These are phyloP conservation scores for Andrena fulva DNA, from an alignment of 2,888 invertebrate genomes.

Conservation along the genomic window DNA sequence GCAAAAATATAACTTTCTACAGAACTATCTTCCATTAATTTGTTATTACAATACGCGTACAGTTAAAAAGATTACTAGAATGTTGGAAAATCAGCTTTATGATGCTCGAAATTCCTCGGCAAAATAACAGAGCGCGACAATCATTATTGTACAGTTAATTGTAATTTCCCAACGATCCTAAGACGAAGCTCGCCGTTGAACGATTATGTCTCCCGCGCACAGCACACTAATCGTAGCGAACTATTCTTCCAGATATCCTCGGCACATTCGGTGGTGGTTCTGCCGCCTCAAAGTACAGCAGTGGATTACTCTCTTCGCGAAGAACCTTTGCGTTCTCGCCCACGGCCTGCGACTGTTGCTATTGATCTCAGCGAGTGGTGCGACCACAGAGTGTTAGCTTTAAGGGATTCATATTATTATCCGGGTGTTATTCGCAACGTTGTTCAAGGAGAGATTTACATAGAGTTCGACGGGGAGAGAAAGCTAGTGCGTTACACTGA, in stretches of 20 bases:
- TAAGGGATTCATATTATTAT: conserved; percentile 92
- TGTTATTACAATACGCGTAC: too few species aligned
- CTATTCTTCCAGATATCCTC: conserved; percentile 73
- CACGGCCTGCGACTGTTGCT: conserved; percentile 81
- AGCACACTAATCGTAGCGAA: background rate
- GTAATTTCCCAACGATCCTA: too few species aligned
- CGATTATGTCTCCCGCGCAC: background rate
- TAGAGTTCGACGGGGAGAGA: conserved; percentile 93
- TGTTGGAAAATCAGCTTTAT: too few species aligned
- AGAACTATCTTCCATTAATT: too few species aligned
- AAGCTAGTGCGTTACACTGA: conserved; percentile 90
- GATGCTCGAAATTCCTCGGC: too few species aligned
- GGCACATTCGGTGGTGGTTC: conserved; percentile 81
- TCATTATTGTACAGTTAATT: too few species aligned
- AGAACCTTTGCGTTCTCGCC: conserved; percentile 81
- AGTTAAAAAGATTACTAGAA: too few species aligned
- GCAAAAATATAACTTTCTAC: too few species aligned
- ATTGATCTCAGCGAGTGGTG: conserved; percentile 97
- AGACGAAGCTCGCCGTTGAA: background rate
- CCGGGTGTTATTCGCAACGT: conserved; percentile 95
- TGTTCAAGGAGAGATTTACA: conserved; percentile 89
- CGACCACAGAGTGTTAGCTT: conserved; percentile 96
- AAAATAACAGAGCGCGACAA: too few species aligned
- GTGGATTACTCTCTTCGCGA: conserved; percentile 87
- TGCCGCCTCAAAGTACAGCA: conserved; percentile 87